Percentiles rank a stretch among this genome's conserved stretches.
phyloP scores from a whole-genome alignment of 2,888 invertebrate genomes.

The Drosophila neonasuta region DNA sequence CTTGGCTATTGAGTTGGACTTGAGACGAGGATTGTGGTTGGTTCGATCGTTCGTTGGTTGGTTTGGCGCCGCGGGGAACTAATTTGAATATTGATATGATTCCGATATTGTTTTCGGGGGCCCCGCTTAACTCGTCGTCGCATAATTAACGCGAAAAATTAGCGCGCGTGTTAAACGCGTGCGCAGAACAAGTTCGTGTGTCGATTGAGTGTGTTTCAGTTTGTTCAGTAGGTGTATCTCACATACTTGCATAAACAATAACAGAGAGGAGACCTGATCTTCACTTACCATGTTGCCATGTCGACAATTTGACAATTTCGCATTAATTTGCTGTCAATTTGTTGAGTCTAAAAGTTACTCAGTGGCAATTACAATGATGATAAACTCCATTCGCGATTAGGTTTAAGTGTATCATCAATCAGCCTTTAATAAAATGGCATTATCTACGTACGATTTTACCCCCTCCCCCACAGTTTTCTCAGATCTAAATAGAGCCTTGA shows the following conservation, averaged over 20 bases:
- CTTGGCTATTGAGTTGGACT: constrained; percentile 8
- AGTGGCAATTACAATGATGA: background rate
- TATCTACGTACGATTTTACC: background rate
- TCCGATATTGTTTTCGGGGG: constrained; percentile 48
- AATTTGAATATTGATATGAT: constrained; percentile 74
- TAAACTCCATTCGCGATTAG: background rate
- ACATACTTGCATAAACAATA: background rate
- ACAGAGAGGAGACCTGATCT: constrained; percentile 4
- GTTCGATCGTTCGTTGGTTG: background rate
- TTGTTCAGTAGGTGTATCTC: constrained; percentile 10
- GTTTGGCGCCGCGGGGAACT: constrained; percentile 48
- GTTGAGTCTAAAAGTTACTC: background rate
- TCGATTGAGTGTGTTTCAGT: constrained; percentile 13
- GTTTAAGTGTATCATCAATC: background rate
- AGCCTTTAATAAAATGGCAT: background rate
- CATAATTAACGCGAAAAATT: constrained; percentile 68
- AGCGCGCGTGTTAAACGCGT: constrained; percentile 74
- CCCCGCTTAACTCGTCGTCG: constrained; percentile 32
- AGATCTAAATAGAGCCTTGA: background rate
- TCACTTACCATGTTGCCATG: constrained; percentile 31
- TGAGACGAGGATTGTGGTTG: background rate
- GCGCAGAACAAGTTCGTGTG: constrained; percentile 59
- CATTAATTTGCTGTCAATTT: constrained; percentile 35
- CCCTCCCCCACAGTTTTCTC: too few species aligned
- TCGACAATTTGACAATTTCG: constrained; percentile 32